Conservation (phyloP, 2,797 vertebrate genomes). For the Clarias pachynema region DNA sequence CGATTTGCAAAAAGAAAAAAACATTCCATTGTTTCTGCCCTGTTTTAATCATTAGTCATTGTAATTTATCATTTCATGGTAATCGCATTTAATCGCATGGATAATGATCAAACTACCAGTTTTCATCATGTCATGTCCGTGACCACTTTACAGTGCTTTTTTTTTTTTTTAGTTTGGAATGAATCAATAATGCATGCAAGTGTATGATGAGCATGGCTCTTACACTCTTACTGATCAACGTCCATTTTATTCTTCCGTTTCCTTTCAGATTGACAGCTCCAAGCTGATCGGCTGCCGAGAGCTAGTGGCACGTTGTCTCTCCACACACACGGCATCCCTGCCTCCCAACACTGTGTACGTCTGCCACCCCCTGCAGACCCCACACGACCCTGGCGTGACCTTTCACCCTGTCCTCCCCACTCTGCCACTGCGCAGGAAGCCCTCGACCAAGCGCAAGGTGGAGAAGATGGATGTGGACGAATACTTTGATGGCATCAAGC, state of each 20-base stretch:
- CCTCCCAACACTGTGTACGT: conserved; percentile 95
- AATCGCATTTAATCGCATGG: background rate
- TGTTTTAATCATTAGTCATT: background rate
- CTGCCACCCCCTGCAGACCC: conserved; percentile 84
- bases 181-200: background rate
- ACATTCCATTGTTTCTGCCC: background rate
- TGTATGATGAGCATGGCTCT: background rate
- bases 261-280: conserved; percentile 85
- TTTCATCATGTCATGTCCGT: background rate
- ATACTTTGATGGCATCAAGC: conserved; percentile 94
- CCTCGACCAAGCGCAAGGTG: conserved; percentile 93
- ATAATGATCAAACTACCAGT: background rate
- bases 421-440: conserved; percentile 78
- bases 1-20: background rate
- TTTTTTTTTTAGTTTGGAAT: background rate
- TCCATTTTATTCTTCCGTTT: background rate
- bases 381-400: conserved; percentile 57
- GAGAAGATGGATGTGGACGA: conserved; percentile 97
- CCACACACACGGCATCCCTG: conserved; percentile 83
- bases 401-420: conserved; percentile 61
- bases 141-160: background rate
- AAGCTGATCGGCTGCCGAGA: conserved; percentile 93
- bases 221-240: background rate
- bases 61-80: too few species aligned
- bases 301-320: conserved; percentile 87